Evolutionary conservation across 2,113 vertebrate species (phyloP).

Genomic region (Uria aalge): DNA sequence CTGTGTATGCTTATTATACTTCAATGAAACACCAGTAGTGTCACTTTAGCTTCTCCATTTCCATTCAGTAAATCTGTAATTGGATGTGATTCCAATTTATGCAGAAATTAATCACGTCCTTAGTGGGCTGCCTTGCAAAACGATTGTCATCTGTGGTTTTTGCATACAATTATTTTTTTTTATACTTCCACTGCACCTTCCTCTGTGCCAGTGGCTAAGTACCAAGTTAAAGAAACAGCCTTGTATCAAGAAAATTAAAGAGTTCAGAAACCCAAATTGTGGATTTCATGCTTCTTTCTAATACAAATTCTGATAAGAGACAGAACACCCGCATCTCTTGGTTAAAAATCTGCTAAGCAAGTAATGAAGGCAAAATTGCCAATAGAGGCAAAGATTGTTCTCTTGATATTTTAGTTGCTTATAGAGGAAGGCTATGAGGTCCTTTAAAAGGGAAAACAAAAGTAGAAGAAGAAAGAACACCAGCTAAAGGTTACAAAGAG

Average conservation of each 20-base stretch:
- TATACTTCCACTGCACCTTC: background rate
- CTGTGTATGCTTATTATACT: background rate
- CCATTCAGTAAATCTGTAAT: background rate
- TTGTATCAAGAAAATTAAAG: background rate
- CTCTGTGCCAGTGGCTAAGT: background rate
- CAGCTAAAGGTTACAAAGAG: background rate
- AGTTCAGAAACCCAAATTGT: background rate
- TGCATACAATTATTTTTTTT: background rate
- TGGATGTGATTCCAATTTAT: background rate
- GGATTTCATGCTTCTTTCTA: background rate
- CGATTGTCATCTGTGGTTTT: background rate
- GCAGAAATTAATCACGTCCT: background rate
- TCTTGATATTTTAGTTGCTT: background rate
- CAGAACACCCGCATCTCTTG: background rate
- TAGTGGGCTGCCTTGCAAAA: background rate
- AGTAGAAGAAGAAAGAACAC: background rate
- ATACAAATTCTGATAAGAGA: background rate
- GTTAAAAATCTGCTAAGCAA: background rate
- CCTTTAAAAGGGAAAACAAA: background rate
- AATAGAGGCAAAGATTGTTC: background rate
- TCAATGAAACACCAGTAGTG: background rate
- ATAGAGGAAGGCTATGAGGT: background rate
- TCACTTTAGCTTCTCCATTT: background rate
- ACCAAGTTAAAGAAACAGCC: background rate
- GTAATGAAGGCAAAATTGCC: background rate